phyloP scores from a whole-genome alignment of 2,888 invertebrate species.

The Notodonta dromedarius region DNA sequence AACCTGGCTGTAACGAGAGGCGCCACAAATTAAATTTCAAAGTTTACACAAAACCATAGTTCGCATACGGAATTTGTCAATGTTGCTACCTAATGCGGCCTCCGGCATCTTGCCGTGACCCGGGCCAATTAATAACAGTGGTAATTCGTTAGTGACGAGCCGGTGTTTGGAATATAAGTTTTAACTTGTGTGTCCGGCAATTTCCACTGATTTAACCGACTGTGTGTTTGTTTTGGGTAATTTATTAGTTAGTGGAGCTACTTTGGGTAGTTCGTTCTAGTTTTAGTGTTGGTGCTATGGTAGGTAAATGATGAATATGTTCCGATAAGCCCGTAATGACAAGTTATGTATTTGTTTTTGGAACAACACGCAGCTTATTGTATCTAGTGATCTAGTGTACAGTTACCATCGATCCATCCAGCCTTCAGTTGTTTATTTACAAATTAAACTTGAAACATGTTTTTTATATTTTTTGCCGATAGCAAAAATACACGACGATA shows the following conservation, averaged over 20 bases:
- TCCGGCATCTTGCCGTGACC: slow-evolving; percentile 28
- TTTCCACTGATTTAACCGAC: slow-evolving; percentile 32
- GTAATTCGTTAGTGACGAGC: slow-evolving; percentile 37
- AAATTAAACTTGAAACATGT: too few species aligned
- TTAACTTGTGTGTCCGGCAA: slow-evolving; percentile 45
- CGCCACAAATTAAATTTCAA: slow-evolving; percentile 33
- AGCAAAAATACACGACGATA: too few species aligned
- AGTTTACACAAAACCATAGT: slow-evolving; percentile 29
- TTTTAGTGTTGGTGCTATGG: neutral
- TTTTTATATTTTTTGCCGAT: too few species aligned
- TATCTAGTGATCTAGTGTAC: too few species aligned
- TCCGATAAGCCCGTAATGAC: too few species aligned
- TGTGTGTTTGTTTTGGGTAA: slow-evolving; percentile 23
- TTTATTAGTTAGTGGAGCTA: slow-evolving; percentile 13
- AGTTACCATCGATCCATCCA: too few species aligned
- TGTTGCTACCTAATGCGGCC: slow-evolving; percentile 21
- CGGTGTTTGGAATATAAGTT: slow-evolving; percentile 34
- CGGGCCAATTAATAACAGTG: slow-evolving; percentile 40
- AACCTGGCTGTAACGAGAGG: slow-evolving; percentile 3
- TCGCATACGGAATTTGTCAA: slow-evolving; percentile 27
- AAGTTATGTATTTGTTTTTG: too few species aligned
- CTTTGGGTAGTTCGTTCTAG: neutral
- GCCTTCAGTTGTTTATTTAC: too few species aligned
- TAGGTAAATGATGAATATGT: too few species aligned
- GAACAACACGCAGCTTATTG: too few species aligned